Base-by-base conservation (phyloP, 2,888 invertebrate genomes). In the Vandiemenella viatica region DNA sequence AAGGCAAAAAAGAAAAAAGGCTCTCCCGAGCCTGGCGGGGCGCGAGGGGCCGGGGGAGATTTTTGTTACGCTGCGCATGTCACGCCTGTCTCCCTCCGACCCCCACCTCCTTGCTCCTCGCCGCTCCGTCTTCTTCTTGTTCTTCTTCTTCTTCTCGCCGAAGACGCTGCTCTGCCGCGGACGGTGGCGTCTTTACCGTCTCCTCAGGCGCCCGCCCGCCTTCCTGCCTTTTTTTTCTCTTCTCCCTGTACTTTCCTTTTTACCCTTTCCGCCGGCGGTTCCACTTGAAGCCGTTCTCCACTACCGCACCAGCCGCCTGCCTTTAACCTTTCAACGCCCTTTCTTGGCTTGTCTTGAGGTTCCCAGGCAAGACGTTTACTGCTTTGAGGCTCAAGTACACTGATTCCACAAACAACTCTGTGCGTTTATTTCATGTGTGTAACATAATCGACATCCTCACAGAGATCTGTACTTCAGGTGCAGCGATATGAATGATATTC, bases 291-390 rank as follows among this genome's bases (percentile, higher is more conserved):
- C 17, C 13, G 16, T 17, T 15, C 6, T 15, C 38, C 38, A 16
- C 17, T 16, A n/a, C 38, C 17, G 16, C 38, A 38, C 17, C 7
- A 6, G 6, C 7, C 38, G 16, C 38, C 38, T 16, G 38, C 38
- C 49, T 46, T 37, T 40, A 49, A 49, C 49, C 51, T 43, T 50
- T 50, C 43, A 43, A 38, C 32, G 32, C 50, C 50, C 48, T 50
- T 52, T 50, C 53, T 52, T 47, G 52, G 52, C 52, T 52, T 52
- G 52, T 50, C 52, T 53, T 53, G 53, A 53, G 53, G 53, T 52
- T 48, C 48, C 23, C 5, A 13, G n/a, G n/a, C n/a, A n/a, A n/a
- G n/a, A n/a, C n/a, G n/a, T n/a, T n/a, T n/a, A n/a, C n/a, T n/a
- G n/a, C n/a, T n/a, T n/a, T n/a, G n/a, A n/a, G n/a, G n/a, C n/a